Evolutionary conservation across 2,888 invertebrate genomes (phyloP).

Genomic region (Drosophila rellima): DNA sequence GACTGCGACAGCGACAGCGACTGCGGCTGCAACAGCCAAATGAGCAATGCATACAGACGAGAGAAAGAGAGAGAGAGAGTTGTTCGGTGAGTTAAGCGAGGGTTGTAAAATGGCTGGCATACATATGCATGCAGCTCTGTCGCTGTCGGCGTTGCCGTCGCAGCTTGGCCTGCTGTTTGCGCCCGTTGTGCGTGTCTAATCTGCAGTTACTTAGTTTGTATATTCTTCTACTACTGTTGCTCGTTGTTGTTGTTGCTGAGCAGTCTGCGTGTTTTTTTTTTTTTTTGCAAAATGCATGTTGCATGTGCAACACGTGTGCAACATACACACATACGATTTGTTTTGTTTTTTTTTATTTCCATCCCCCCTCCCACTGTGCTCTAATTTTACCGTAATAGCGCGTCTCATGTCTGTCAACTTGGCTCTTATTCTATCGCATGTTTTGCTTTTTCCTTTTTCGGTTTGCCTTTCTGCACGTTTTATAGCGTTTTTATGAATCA

Average conservation of each 20-base stretch:
- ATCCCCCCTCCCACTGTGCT: conserved; percentile 21
- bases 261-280: conserved; percentile 4
- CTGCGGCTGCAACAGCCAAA: conserved; percentile 24
- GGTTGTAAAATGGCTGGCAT: conserved; percentile 49
- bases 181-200: conserved; percentile 70
- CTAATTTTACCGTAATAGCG: conserved; percentile 34
- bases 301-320: conserved; percentile 72
- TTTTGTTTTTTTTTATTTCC: conserved; percentile 7
- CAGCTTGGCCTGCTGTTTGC: conserved; percentile 33
- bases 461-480: conserved; percentile 32
- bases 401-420: conserved; percentile 11
- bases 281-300: conserved; percentile 35
- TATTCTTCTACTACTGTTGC: neutral
- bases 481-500: conserved; percentile 22
- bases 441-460: conserved; percentile 12
- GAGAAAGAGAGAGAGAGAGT: conserved; percentile 7
- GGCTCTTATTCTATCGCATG: conserved; percentile 14
- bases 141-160: conserved; percentile 9
- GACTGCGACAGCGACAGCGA: conserved; percentile 5
- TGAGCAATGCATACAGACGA: conserved; percentile 49
- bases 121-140: conserved; percentile 35
- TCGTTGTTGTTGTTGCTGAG: conserved; percentile 15
- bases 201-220: conserved; percentile 35
- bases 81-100: conserved; percentile 1
- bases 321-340: conserved; percentile 19